phyloP scores from a whole-genome alignment of 2,113 vertebrate genomes.

The Nansenia antarctica region DNA sequence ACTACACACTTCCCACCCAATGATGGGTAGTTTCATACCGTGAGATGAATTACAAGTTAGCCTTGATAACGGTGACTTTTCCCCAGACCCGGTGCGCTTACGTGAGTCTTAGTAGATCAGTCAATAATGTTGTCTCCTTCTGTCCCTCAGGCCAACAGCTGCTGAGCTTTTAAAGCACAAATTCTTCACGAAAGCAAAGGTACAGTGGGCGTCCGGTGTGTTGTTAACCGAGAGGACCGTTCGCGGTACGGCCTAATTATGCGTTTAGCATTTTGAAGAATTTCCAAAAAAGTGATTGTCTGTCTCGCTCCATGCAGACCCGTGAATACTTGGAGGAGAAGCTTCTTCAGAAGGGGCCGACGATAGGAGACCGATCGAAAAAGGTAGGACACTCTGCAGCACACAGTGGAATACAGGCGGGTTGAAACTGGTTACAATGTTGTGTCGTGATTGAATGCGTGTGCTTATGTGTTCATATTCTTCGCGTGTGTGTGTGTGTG shows the following conservation, averaged over 20 bases:
- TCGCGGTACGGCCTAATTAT: no score
- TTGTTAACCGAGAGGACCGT: background rate
- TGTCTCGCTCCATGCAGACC: slow-evolving; percentile 50
- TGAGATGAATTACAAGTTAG: no score
- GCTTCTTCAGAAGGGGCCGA: slow-evolving; percentile 70
- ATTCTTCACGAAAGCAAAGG: slow-evolving; percentile 98
- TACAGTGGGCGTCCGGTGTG: slow-evolving; percentile 50
- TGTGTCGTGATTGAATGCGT: background rate
- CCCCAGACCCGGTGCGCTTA: no score
- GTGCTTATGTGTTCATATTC: no score
- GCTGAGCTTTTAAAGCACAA: slow-evolving; percentile 94
- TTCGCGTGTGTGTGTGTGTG: background rate
- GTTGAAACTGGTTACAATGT: no score
- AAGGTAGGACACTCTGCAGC: slow-evolving; percentile 51
- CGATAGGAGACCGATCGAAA: slow-evolving; percentile 72
- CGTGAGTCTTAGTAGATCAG: no score
- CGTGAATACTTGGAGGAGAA: slow-evolving; percentile 70
- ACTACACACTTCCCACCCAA: background rate
- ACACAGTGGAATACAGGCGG: background rate
- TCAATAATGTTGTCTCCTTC: background rate
- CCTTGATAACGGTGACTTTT: no score
- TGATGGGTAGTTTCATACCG: no score
- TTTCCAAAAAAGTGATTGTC: no score
- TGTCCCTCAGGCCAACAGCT: slow-evolving; percentile 86
- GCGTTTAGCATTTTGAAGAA: no score